These are phyloP conservation scores for Panzeria rudis DNA, from an alignment of 2,888 invertebrate species.

Conservation along the genomic window DNA sequence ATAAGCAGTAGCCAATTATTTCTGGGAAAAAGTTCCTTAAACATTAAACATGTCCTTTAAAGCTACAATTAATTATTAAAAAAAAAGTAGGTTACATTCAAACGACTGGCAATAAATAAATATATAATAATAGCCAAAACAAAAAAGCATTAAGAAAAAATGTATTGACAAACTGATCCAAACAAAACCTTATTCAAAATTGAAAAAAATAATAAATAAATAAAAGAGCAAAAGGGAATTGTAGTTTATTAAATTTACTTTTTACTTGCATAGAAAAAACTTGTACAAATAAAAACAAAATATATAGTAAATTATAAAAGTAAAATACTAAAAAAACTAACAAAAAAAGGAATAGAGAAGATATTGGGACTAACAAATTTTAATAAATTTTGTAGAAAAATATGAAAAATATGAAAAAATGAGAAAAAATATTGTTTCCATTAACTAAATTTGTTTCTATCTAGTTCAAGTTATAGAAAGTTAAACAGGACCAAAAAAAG, in stretches of 20 bases:
- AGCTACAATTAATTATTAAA: neutral
- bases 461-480: slow-evolving; percentile 2
- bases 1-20: neutral
- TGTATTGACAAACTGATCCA: slow-evolving; percentile 25
- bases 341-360: neutral
- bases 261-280: neutral
- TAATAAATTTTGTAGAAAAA: neutral
- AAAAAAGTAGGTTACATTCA: slow-evolving; percentile 11
- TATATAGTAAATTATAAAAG: neutral
- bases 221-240: slow-evolving; percentile 10
- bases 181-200: slow-evolving; percentile 52
- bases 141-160: neutral
- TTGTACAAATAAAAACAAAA: neutral
- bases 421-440: neutral
- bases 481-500: neutral
- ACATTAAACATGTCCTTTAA: neutral
- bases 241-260: slow-evolving; percentile 20
- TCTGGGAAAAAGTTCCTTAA: neutral
- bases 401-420: neutral
- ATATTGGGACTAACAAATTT: neutral
- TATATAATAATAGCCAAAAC: neutral
- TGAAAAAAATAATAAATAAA: neutral
- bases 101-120: neutral
- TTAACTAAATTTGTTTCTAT: neutral
- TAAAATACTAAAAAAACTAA: neutral